A percentile compares a stretch with the other conserved stretches of the same genome.
These are phyloP conservation scores for Fragum sueziense DNA, from an alignment of 2,888 invertebrate species.

Conservation along the genomic window DNA sequence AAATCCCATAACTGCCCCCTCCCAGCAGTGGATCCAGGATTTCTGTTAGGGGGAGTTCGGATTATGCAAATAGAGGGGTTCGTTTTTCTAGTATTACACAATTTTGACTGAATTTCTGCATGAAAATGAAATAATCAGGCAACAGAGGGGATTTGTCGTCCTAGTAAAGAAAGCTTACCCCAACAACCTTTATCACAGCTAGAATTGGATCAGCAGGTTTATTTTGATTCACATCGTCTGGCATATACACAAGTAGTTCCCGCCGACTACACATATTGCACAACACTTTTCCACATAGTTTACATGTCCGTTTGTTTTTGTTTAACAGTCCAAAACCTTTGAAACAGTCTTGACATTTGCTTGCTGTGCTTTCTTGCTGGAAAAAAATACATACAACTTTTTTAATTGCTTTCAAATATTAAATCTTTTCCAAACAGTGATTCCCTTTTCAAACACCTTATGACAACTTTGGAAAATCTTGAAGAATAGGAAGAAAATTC, in stretches of 20 bases:
- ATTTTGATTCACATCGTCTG: constrained; percentile 58
- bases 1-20: no score
- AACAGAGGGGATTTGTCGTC: no score
- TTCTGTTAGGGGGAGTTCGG: no score
- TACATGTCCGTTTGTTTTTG: constrained; percentile 68
- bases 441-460: no score
- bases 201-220: constrained; percentile 55
- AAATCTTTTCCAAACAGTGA: background rate
- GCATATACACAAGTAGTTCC: constrained; percentile 71
- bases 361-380: constrained; percentile 71
- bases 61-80: no score
- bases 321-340: constrained; percentile 63
- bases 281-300: constrained; percentile 69
- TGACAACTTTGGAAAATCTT: background rate
- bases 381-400: constrained; percentile 2
- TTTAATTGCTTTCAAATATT: background rate
- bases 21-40: no score
- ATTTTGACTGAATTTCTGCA: no score
- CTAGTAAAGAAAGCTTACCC: constrained; percentile 67
- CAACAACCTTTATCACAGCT: constrained; percentile 72
- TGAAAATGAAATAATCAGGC: no score
- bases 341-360: constrained; percentile 66
- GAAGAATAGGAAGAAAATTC: background rate
- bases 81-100: no score
- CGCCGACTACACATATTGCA: constrained; percentile 71